Evolutionary conservation across 2,113 vertebrate species (phyloP).

Genomic region (Tenrec ecaudatus): DNA sequence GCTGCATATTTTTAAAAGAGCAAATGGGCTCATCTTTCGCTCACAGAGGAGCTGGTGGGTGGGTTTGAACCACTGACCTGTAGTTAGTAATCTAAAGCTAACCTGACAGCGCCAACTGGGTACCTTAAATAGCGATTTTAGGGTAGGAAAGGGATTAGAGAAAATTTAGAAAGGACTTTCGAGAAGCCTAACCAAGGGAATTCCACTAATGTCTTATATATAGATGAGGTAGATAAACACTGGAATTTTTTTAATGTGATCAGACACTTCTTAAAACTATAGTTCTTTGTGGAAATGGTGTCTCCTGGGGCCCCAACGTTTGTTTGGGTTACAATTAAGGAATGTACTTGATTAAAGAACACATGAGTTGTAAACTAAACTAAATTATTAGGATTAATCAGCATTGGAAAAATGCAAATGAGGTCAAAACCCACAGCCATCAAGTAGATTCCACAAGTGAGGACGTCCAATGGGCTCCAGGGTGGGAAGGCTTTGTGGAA

Average conservation of each 20-base stretch:
- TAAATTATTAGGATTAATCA: slow-evolving; percentile 43
- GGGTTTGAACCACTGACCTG: too few species aligned
- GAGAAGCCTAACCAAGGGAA: neutral
- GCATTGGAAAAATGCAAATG: slow-evolving; percentile 1
- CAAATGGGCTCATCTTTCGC: too few species aligned
- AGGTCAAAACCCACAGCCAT: neutral
- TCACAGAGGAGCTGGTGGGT: too few species aligned
- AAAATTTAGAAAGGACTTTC: neutral
- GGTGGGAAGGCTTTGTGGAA: too few species aligned
- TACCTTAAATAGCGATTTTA: neutral
- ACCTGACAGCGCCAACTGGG: too few species aligned
- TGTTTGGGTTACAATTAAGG: slow-evolving; percentile 2
- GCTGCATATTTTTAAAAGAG: too few species aligned
- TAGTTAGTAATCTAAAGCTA: too few species aligned
- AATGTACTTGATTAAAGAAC: slow-evolving; percentile 39
- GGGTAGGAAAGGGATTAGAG: neutral
- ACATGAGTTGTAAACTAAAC: slow-evolving; percentile 22
- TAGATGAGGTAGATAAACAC: neutral
- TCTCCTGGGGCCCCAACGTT: slow-evolving; percentile 28
- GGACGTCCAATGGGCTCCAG: too few species aligned
- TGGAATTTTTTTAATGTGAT: neutral
- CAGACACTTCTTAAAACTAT: slow-evolving; percentile 11
- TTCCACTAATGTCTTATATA: neutral
- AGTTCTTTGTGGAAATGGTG: slow-evolving; percentile 37
- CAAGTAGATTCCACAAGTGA: neutral